Percentiles rank a stretch among this genome's conserved stretches.
Evolutionary conservation across 2,797 vertebrate genomes (phyloP).

Genomic region (Onychomys arenicola): DNA sequence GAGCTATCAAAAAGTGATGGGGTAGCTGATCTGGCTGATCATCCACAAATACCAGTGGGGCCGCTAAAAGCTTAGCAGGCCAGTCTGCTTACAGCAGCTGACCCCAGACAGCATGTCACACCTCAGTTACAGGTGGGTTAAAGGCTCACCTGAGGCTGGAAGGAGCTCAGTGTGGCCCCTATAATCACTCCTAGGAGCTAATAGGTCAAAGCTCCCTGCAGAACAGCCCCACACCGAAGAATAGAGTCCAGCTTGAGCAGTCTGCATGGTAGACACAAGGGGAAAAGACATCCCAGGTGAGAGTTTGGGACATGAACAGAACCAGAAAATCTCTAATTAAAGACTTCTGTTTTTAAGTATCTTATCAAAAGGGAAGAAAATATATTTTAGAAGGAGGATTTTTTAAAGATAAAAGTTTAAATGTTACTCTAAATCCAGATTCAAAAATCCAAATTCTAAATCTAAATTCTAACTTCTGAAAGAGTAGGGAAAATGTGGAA

Average conservation of each 20-base stretch:
- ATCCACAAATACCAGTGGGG: background rate
- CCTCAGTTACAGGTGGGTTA: background rate
- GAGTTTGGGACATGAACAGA: background rate
- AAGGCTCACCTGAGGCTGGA: background rate
- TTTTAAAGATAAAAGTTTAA: background rate
- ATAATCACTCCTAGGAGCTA: background rate
- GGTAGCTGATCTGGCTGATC: background rate
- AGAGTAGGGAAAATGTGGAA: constrained; percentile 18
- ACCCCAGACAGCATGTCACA: background rate
- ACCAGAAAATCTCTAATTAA: constrained; percentile 12
- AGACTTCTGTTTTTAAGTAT: constrained; percentile 16
- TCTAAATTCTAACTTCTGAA: constrained; percentile 23
- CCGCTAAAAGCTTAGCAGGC: background rate
- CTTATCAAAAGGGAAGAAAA: background rate
- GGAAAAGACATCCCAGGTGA: background rate
- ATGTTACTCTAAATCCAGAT: constrained; percentile 39
- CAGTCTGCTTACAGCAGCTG: background rate
- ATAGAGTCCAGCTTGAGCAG: constrained; percentile 6
- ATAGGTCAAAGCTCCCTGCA: background rate
- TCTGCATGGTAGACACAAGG: background rate
- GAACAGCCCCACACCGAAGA: background rate
- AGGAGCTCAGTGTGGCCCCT: background rate
- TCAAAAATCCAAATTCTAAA: background rate
- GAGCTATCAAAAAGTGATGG: background rate
- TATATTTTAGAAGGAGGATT: background rate